Evolutionary conservation across 2,888 invertebrate genomes (phyloP).

Genomic region (Tanaodytes sp.): DNA sequence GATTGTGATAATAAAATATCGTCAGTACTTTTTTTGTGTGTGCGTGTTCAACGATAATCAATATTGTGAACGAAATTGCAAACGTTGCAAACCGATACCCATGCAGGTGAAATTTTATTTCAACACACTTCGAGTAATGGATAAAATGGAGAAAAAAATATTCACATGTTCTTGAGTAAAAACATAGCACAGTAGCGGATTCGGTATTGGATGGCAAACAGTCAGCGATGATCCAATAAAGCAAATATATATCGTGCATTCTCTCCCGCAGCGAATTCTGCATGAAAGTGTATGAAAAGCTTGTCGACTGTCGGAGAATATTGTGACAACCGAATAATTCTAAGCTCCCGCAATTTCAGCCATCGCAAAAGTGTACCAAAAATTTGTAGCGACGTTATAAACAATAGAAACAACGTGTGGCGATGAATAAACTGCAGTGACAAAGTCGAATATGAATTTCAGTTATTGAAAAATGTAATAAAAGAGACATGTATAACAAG

Average conservation of each 20-base stretch:
- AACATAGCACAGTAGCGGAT: slow-evolving; percentile 37
- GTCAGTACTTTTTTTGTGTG: no score
- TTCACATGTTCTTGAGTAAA: slow-evolving; percentile 13
- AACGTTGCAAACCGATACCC: no score
- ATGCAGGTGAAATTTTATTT: background rate
- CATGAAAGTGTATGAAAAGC: slow-evolving; percentile 28
- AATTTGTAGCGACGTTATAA: slow-evolving; percentile 9
- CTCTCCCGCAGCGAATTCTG: slow-evolving; percentile 22
- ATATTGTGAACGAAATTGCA: no score
- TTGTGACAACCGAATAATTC: slow-evolving; percentile 34
- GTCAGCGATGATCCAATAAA: slow-evolving; percentile 55
- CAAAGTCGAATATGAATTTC: no score
- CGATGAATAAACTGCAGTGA: no score
- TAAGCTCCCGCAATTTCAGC: slow-evolving; percentile 22
- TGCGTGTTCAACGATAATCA: no score
- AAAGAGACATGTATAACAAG: no score
- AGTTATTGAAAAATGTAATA: no score
- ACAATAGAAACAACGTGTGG: no score
- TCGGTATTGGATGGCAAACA: slow-evolving; percentile 52
- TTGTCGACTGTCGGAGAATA: slow-evolving; percentile 15
- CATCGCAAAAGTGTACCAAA: slow-evolving; percentile 17
- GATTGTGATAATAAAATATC: background rate
- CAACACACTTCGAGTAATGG: slow-evolving; percentile 4
- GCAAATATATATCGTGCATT: slow-evolving; percentile 36
- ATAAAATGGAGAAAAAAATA: slow-evolving; percentile 20